Base-by-base conservation (phyloP, 1,140 invertebrate species). In the Neomicropteryx cornuta region DNA sequence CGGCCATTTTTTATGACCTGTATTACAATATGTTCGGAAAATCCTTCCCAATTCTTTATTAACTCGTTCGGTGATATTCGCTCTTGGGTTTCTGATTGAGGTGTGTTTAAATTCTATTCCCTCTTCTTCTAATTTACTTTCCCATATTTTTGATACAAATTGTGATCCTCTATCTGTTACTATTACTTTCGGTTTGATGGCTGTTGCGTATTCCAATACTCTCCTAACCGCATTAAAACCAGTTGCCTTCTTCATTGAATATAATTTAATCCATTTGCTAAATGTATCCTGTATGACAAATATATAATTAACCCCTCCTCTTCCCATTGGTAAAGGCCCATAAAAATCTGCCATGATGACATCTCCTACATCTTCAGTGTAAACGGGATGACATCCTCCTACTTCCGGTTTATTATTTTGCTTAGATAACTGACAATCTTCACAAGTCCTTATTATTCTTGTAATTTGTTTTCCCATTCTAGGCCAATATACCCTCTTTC, bases 261-360 rank as follows among this genome's bases (percentile, higher is more conserved):
- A 55, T 11, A 55, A 20, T 32, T 36, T 40, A 0, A 51, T 49
- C 21, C 43, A 47, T 30, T 55, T 55, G 6, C 14, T 29, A 16
- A 54, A 55, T 2, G 18, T 21, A 24, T 53, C 49, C 0, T 48
- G 44, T 6, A 45, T 48, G 0, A 48, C 44, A 5, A 55, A 27
- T 1, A 55, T 38, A 19, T 53, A 47, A 8, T 23, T 23, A 1
- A 41, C 5, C 3, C 46, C 32, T 4, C 18, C 36, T n/a, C 27
- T 36, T 2, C 41, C 29, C 3, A 31, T 20, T 2, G 51, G 52
- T 8, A 54, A 24, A 2, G 49, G 50, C 21, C 50, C 52, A 38
- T 36, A 49, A 28, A 24, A 52, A 38, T 54, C 49, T 1, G 49
- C 38, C 0, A 45, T 41, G 2, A 54, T 34, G 5, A 50, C 11